phyloP scores from a whole-genome alignment of 2,797 vertebrate species.

The Threskiornis aethiopicus region DNA sequence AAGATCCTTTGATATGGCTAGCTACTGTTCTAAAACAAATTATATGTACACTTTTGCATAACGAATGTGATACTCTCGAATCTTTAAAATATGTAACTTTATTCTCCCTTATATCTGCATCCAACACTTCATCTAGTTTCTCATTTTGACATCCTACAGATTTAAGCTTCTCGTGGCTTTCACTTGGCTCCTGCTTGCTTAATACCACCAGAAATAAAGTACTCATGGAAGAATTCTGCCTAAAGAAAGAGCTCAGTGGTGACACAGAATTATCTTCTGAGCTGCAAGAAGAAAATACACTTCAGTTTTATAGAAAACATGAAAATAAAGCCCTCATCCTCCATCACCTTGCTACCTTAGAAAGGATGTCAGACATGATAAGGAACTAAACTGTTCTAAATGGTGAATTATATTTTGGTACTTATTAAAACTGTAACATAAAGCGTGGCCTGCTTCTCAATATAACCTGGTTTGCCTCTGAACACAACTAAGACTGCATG shows the following conservation, averaged over 20 bases:
- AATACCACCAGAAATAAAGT: neutral
- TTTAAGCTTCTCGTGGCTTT: neutral
- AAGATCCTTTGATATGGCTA: neutral
- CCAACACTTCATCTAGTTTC: neutral
- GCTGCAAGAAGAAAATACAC: neutral
- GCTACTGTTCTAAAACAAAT: neutral
- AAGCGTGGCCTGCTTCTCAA: accelerated
- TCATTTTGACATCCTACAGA: neutral
- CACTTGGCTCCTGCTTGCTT: neutral
- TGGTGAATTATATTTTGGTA: neutral
- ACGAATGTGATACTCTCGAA: neutral
- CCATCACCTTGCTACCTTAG: neutral
- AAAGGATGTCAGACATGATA: neutral
- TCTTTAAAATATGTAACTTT: neutral
- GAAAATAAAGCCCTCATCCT: neutral
- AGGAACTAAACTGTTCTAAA: neutral
- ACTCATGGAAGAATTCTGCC: neutral
- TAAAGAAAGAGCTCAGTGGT: neutral
- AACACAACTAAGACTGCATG: neutral
- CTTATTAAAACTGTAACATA: neutral
- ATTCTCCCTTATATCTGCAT: neutral
- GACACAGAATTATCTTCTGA: neutral
- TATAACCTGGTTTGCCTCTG: neutral
- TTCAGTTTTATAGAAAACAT: neutral
- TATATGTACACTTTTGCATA: neutral